Conservation (phyloP, 2,888 invertebrate species). For the Taphrorychus bicolor region DNA sequence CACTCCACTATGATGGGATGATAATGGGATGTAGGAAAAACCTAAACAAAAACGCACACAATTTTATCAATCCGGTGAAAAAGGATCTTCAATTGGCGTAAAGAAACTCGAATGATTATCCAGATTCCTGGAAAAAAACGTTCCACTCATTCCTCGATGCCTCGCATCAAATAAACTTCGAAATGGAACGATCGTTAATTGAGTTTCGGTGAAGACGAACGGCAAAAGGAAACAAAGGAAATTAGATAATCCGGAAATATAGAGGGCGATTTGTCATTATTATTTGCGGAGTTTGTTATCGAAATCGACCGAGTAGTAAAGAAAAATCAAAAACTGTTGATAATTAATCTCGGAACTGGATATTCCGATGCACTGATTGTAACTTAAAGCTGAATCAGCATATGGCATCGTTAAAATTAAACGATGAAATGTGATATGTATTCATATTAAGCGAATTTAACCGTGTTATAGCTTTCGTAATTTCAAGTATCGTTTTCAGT, state of each 20-base stretch:
- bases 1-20: no score
- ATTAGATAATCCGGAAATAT: background rate
- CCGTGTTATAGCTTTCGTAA: conserved; percentile 3
- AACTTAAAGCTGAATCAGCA: conserved; percentile 3
- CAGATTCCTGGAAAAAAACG: background rate
- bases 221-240: background rate
- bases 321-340: background rate
- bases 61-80: background rate
- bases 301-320: no score
- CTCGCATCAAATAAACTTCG: background rate
- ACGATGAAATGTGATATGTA: conserved; percentile 6
- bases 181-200: background rate
- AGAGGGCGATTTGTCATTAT: background rate
- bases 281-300: background rate
- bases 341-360: conserved; percentile 2
- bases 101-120: background rate
- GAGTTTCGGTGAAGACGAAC: background rate
- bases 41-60: no score
- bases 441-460: conserved; percentile 6
- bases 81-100: background rate
- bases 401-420: conserved; percentile 1
- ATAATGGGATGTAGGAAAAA: no score
- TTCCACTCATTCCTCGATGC: background rate
- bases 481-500: background rate
- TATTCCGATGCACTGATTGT: background rate